A percentile compares a stretch with the other conserved stretches of the same genome.
phyloP scores from a whole-genome alignment of 2,888 invertebrate species.

The Eurytoma adleriae region DNA sequence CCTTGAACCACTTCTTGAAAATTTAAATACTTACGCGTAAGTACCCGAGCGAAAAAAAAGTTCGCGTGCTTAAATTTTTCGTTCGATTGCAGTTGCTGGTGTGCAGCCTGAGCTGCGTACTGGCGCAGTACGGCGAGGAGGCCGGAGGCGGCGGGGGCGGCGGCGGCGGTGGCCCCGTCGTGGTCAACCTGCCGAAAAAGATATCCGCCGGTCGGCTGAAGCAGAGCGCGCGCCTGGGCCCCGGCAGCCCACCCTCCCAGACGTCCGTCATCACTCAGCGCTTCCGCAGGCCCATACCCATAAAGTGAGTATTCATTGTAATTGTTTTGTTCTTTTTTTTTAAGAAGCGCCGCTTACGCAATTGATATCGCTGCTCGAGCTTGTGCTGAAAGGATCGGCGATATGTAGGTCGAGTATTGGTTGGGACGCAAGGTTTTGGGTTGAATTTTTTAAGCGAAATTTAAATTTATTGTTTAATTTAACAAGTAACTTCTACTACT shows the following conservation, averaged over 20 bases:
- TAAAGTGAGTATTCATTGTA: constrained; percentile 61
- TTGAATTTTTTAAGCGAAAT: no score
- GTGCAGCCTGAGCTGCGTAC: constrained; percentile 61
- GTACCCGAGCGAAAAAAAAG: neutral
- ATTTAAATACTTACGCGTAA: neutral
- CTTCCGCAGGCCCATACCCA: constrained; percentile 66
- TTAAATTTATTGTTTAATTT: no score
- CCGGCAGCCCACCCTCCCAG: constrained; percentile 57
- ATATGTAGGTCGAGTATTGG: no score
- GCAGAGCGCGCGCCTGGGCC: neutral
- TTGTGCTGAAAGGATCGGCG: no score
- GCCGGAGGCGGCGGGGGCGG: neutral
- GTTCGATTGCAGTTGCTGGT: constrained; percentile 63
- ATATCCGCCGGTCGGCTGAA: constrained; percentile 34
- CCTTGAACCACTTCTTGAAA: no score
- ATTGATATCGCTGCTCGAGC: neutral
- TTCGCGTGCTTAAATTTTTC: neutral
- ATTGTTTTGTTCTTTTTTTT: no score
- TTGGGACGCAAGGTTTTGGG: no score
- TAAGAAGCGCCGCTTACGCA: neutral
- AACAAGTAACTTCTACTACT: no score
- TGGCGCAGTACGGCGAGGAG: constrained; percentile 61
- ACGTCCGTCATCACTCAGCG: constrained; percentile 62
- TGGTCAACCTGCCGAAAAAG: constrained; percentile 36
- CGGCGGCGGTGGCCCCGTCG: neutral